phyloP scores from a whole-genome alignment of 2,888 invertebrate species.

The Cosmia pyralina region DNA sequence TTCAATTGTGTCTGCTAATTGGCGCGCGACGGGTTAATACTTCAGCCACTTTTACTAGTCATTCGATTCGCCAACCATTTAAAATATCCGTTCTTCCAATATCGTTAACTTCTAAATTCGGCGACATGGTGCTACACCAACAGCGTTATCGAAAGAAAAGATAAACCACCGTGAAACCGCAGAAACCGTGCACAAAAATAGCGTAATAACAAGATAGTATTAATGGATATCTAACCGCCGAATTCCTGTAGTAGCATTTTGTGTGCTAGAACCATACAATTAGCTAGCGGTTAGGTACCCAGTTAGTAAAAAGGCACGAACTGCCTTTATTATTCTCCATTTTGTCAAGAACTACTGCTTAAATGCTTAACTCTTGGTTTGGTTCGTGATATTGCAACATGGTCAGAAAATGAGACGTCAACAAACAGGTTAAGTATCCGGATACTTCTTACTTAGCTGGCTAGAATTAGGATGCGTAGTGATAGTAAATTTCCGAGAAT shows the following conservation, averaged over 20 bases:
- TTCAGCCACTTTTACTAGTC: neutral
- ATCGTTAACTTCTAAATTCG: neutral
- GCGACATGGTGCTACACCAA: slow-evolving; percentile 1
- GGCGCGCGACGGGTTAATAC: too few relatives aligned
- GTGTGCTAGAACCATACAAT: neutral
- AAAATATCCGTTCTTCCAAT: neutral
- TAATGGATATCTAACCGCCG: neutral
- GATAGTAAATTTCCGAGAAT: too few relatives aligned
- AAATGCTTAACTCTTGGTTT: slow-evolving; percentile 4
- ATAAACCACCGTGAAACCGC: slow-evolving; percentile 37
- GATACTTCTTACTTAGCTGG: too few relatives aligned
- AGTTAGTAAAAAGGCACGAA: neutral
- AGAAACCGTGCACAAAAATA: slow-evolving; percentile 28
- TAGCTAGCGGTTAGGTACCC: neutral
- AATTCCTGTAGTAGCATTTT: slow-evolving; percentile 25
- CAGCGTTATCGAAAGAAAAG: slow-evolving; percentile 9
- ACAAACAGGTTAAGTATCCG: neutral
- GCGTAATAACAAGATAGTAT: neutral
- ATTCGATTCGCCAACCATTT: neutral
- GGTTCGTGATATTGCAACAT: neutral
- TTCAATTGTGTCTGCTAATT: too few relatives aligned
- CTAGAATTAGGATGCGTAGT: too few relatives aligned
- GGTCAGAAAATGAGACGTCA: neutral
- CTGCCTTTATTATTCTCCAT: neutral
- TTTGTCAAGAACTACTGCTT: neutral